These are phyloP conservation scores for Kryptopterus vitreolus DNA, from an alignment of 2,797 vertebrate species.

Conservation along the genomic window DNA sequence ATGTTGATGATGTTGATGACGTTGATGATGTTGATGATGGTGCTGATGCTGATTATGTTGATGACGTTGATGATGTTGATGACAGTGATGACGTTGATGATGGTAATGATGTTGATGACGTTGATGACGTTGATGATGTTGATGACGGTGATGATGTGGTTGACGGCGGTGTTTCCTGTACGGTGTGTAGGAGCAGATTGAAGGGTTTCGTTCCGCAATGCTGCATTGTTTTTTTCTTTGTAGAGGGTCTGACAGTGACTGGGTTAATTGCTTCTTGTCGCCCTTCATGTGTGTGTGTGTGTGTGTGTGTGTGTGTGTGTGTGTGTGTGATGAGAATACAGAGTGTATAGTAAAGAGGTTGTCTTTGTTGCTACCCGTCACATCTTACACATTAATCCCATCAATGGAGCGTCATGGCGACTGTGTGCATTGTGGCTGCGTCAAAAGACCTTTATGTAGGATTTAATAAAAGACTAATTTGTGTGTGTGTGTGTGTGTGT, in stretches of 20 bases:
- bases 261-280: slow-evolving; percentile 58
- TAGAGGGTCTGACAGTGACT: slow-evolving; percentile 45
- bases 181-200: slow-evolving; percentile 16
- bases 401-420: slow-evolving; percentile 50
- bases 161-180: slow-evolving; percentile 25
- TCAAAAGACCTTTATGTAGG: neutral
- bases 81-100: too few species aligned
- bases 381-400: slow-evolving; percentile 55
- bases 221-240: slow-evolving; percentile 37
- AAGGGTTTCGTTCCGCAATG: slow-evolving; percentile 21
- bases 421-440: slow-evolving; percentile 38
- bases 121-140: too few species aligned
- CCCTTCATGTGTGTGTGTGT: neutral
- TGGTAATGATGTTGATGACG: too few species aligned
- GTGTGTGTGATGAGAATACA: neutral
- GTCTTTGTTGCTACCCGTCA: slow-evolving; percentile 42
- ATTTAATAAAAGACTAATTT: neutral
- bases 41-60: too few species aligned
- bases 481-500: neutral
- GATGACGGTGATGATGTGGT: too few species aligned
- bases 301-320: neutral
- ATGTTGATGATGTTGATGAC: too few species aligned
- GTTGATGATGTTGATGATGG: too few species aligned
- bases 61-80: too few species aligned
- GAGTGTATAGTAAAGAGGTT: neutral